Base-by-base conservation (phyloP, 2,113 vertebrate genomes). In the Chloropsis hardwickii region DNA sequence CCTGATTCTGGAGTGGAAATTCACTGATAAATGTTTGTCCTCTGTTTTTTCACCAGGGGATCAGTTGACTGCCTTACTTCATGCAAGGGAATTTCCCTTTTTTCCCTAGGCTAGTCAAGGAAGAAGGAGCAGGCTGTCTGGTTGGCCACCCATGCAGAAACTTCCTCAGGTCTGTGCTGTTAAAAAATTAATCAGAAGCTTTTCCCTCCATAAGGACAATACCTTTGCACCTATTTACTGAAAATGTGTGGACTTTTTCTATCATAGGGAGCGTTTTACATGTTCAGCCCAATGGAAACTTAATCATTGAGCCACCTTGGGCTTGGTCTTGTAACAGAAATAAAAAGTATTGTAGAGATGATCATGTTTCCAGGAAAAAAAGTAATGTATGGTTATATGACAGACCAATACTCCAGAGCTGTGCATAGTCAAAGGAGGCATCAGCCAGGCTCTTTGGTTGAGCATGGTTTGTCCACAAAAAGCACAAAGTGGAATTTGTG, bases 1-100 rank as follows among this genome's bases (percentile, higher is more conserved):
- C 66, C 23, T 2, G 1, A 2, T 61, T 81, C 54, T 73, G 79
- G 62, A 88, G 48, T 91, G 93, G 95, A 94, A 97, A 94, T 90
- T 94, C 93, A 95, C 84, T 69, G 54, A 87, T 94, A 93, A 95
- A 95, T 94, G 67, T 91, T 96, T 94, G 95, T 71, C 89, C 61
- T 91, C 70, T 84, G 37, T 25, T 57, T 94, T 89, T 95, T 73
- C 7, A 2, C 74, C 81, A 58, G 23, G 42, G 50, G 14, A 95
- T 90, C 84, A 79, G 81, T 89, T 94, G 78, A 90, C 78, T 72
- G 37, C 74, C 45, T 77, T 31, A 47, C 24, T 92, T 85, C 62
- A 73, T 47, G 54, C 37, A 80, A 90, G 90, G 94, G 90, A 91
- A 79, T 95, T 96, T 95, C 94, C 93, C 89, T 71, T 95, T 94